Evolutionary conservation across 2,113 vertebrate genomes (phyloP).

Genomic region (Corydoras maculifer): DNA sequence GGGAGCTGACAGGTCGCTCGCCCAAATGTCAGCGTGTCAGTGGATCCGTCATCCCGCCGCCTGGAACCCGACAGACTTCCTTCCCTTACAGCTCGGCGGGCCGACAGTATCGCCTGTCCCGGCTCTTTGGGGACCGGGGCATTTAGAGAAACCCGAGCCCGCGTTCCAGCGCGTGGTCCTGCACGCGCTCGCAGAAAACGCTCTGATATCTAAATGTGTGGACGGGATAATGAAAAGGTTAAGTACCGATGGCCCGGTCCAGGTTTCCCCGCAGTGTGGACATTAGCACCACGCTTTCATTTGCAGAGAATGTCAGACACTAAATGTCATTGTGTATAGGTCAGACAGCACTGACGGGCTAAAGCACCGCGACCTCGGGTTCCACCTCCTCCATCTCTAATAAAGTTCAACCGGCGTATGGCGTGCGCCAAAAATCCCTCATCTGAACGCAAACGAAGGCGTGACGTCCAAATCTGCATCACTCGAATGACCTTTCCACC

Average conservation of each 20-base stretch:
- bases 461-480: too few species aligned
- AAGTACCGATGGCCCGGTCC: slow-evolving; percentile 58
- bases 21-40: too few species aligned
- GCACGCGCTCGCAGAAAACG: slow-evolving; percentile 34
- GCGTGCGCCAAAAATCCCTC: too few species aligned
- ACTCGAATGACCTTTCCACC: too few species aligned
- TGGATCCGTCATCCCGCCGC: neutral
- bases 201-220: slow-evolving; percentile 49
- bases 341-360: slow-evolving; percentile 53
- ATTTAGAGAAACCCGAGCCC: slow-evolving; percentile 5
- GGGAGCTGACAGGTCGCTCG: neutral
- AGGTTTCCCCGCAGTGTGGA: slow-evolving; percentile 50
- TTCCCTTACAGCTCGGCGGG: neutral
- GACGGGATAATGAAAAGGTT: slow-evolving; percentile 58
- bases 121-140: neutral
- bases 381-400: too few species aligned
- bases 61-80: neutral
- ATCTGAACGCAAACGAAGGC: too few species aligned
- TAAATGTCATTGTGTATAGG: slow-evolving; percentile 65
- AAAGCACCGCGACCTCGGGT: neutral
- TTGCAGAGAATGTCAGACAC: slow-evolving; percentile 66
- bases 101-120: neutral
- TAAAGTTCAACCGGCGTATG: too few species aligned
- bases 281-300: slow-evolving; percentile 57
- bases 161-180: slow-evolving; percentile 38